Evolutionary conservation across 2,113 vertebrate genomes (phyloP).

Genomic region (Mobula birostris): DNA sequence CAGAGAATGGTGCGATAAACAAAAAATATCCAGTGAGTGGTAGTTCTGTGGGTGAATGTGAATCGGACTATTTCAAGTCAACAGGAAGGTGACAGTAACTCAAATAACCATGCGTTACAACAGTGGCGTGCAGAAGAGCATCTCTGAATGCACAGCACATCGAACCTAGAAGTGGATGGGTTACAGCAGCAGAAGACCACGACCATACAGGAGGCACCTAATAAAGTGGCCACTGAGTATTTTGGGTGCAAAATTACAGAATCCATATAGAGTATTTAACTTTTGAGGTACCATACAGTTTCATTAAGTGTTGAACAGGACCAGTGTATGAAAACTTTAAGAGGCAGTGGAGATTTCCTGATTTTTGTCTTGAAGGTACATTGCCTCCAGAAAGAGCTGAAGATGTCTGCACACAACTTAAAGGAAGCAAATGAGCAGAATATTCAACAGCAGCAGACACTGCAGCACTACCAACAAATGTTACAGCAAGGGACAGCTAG

Average conservation of each 20-base stretch:
- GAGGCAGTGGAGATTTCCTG: not conserved
- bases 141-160: no score
- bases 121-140: no score
- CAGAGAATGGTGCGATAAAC: no score
- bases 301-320: not conserved
- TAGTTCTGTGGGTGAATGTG: no score
- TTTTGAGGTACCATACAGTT: not conserved
- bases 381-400: constrained; percentile 74
- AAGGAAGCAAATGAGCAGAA: constrained; percentile 70
- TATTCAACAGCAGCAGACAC: constrained; percentile 69
- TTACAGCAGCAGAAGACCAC: no score
- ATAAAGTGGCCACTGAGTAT: no score
- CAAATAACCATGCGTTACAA: no score
- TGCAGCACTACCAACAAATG: constrained; percentile 83
- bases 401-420: constrained; percentile 57
- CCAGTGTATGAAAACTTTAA: not conserved
- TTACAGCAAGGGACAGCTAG: constrained; percentile 74
- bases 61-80: no score
- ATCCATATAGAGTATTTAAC: not conserved
- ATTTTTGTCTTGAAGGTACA: constrained; percentile 54
- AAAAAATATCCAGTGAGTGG: no score
- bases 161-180: no score
- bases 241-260: not conserved
- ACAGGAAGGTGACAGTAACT: no score
- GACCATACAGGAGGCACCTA: no score